These are phyloP conservation scores for Bambusicola thoracicus DNA, from an alignment of 2,113 vertebrate genomes.

Conservation along the genomic window DNA sequence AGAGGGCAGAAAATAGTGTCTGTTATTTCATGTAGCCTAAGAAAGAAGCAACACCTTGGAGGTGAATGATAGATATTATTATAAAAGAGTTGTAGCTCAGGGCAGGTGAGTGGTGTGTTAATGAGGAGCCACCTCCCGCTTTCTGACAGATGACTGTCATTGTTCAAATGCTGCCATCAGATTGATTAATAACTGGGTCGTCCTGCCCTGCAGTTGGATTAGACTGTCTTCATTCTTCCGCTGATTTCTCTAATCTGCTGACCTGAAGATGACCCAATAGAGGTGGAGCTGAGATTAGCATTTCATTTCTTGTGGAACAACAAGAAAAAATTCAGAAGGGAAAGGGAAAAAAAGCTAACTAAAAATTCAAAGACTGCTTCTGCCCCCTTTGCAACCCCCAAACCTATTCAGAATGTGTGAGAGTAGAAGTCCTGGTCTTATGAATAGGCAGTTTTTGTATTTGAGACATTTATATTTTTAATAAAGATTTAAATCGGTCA, in stretches of 20 bases:
- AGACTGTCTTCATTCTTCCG: slow-evolving; percentile 71
- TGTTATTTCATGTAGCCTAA: slow-evolving; percentile 75
- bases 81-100: slow-evolving; percentile 83
- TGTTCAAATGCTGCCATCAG: slow-evolving; percentile 75
- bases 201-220: slow-evolving; percentile 76
- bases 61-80: slow-evolving; percentile 85
- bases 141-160: slow-evolving; percentile 90
- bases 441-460: background rate
- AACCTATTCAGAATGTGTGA: background rate
- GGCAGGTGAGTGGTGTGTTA: slow-evolving; percentile 86
- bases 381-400: background rate
- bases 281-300: slow-evolving; percentile 78
- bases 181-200: slow-evolving; percentile 81
- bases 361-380: background rate
- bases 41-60: slow-evolving; percentile 78
- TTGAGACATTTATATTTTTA: slow-evolving; percentile 18
- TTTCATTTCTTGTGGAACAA: slow-evolving; percentile 78
- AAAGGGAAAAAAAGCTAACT: background rate
- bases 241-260: slow-evolving; percentile 80
- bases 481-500: slow-evolving; percentile 39
- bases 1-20: slow-evolving; percentile 62
- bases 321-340: slow-evolving; percentile 44
- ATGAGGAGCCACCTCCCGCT: slow-evolving; percentile 85
- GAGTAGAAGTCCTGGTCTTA: background rate
- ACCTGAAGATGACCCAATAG: slow-evolving; percentile 78